Evolutionary conservation across 1,140 invertebrate species (phyloP).

Genomic region (Lepidurus packardi): DNA sequence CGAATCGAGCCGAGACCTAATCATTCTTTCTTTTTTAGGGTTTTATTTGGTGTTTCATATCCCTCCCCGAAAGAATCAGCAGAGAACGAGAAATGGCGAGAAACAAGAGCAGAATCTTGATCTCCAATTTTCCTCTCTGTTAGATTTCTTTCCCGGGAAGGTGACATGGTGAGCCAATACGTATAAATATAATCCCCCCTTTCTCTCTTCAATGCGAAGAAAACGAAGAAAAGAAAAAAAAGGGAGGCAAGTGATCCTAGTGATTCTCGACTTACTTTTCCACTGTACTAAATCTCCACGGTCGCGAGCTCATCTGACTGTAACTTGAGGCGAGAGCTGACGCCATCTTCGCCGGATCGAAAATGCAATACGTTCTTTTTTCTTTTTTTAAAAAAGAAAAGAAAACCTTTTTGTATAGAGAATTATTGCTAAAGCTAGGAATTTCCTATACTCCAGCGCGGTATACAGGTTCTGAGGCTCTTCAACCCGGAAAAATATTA

Average conservation of each 20-base stretch:
- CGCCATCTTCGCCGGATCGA: neutral
- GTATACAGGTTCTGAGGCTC: neutral
- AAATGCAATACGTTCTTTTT: neutral
- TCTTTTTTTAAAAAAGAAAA: neutral
- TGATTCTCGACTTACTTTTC: constrained; percentile 1
- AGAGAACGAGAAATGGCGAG: neutral
- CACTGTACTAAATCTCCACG: neutral
- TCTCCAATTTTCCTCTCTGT: neutral
- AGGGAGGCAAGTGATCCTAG: neutral
- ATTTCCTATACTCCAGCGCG: neutral
- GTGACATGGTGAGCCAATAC: neutral
- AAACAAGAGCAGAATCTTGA: neutral
- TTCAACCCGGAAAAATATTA: constrained; percentile 15
- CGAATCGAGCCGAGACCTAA: too few species aligned
- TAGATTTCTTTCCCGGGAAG: neutral
- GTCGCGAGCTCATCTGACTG: neutral
- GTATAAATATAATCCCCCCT: neutral
- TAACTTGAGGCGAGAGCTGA: neutral
- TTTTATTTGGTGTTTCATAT: too few species aligned
- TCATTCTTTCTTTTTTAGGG: too few species aligned
- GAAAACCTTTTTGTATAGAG: neutral
- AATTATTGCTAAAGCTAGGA: neutral
- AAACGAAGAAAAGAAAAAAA: neutral
- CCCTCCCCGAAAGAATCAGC: neutral
- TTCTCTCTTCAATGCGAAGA: neutral